Base-by-base conservation (phyloP, 2,797 vertebrate genomes). In the Brachymystax lenok region DNA sequence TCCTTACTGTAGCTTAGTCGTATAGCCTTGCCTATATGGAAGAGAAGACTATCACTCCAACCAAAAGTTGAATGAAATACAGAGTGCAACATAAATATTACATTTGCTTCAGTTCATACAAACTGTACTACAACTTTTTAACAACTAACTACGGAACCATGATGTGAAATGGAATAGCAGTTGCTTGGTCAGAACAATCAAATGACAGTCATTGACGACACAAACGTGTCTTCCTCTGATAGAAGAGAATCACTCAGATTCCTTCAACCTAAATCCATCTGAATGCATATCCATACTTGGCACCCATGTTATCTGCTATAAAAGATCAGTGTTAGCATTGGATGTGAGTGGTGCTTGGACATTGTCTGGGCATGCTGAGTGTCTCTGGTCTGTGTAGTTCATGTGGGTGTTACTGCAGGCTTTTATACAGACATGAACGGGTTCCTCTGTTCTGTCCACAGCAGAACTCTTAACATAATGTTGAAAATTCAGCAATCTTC, bases 401-500 rank as follows among this genome's bases (percentile, higher is more conserved):
- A 27, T 79, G 89, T 91, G 86, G 85, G 86, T 85, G 87, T 77
- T 74, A 72, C 69, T 80, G 63, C 66, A 75, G 76, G 21, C 8
- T 24, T 61, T 21, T 21, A n/a, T 24, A 2, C n/a, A 66, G 79
- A 79, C 74, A 91, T 83, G 80, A 87, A 86, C 74, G 88, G 78
- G 83, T 79, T 56, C 82, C 75, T 74, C 74, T 84, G 82, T 88
- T 6, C 84, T 82, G 74, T 79, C 74, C 56, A 10, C 76, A 74
- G 77, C 82, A 77, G 80, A 88, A 88, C 73, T 77, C 86, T 80
- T 78, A 90, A 85, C 83, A 73, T 88, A 83, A 56, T 87, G 83
- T 87, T 79, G 21, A 78, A 86, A 85, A 86, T 80, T 80, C 74
- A 85, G 80, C 73, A 50, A 72, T 73, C 0, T 28, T 85, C 84